Evolutionary conservation across 2,797 vertebrate genomes (phyloP), one percentile per base, ranked within the genome.

Genomic region (Oophaga sylvatica): DNA sequence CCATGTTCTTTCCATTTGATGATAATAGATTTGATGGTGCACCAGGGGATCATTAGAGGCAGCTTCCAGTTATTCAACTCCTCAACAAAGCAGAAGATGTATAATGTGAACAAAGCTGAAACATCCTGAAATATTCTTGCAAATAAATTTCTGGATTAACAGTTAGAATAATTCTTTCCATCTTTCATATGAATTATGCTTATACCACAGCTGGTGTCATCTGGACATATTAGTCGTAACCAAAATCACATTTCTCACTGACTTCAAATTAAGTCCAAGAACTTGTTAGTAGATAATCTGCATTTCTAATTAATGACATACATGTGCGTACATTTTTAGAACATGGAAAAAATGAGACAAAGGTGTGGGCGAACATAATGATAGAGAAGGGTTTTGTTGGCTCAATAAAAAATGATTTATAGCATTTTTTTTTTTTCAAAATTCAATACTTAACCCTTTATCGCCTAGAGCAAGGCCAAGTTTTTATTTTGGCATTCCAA

Each of bases 241-340:
- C n/a, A 35, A 76, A 65, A 19, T 22, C 57, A 63, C 26, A 75
- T 65, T 35, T 75, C 86, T 53, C 60, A 53, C 83, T 65, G 57
- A 63, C 73, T 76, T 85, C 60, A 77, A 65, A 63, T 60, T 75
- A 56, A 48, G 45, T 81, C 85, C 79, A 70, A 85, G 41, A 75
- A 76, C 71, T 62, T 77, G 83, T 84, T 76, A 84, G 71, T 11
- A 85, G 75, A 79, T 76, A 85, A 85, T 79, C 65, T 85, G 62
- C 78, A 60, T 79, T 53, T 71, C 53, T 87, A 87, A 87, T 87
- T 87, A 87, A 82, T 82, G 80, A 60, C 86, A 80, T 81, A 75
- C 67, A 62, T 59, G 65, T 45, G 31, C 41, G 71, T 81, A 53
- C 31, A 48, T 76, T 70, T 75, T 20, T 7, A 81, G 67, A 13